Base-by-base conservation (phyloP, 2,113 vertebrate species). In the Protobothrops mucrosquamatus region DNA sequence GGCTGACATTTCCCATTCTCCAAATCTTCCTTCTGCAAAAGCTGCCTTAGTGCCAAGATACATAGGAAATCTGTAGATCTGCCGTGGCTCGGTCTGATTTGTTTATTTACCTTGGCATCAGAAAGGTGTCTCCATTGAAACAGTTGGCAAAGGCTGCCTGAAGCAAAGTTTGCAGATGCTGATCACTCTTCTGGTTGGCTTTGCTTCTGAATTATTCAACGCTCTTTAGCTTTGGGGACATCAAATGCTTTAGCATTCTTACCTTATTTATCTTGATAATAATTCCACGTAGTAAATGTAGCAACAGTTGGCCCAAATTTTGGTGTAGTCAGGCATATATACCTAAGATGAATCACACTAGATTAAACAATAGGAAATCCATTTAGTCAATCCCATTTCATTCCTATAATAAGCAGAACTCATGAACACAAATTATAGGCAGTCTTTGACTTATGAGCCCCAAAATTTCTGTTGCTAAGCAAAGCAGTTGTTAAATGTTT, bases 71-170 rank as follows among this genome's bases (percentile, higher is more conserved):
- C 18, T 11, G 92, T n/a, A 88, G 89, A 12, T 90, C 89, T 39
- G 51, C 64, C 29, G 69, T 86, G 56, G 1, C 12, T 92, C 85
- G 52, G 10, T 34, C 48, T 93, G 3, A 93, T 64, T 2, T 94
- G 23, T 81, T 94, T 96, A 93, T 93, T 94, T 94, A 92, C 91
- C 87, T 93, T 61, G 94, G 91, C 26, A 57, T 87, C 8, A 34
- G 29, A 88, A 52, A 91, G 74, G 74, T 92, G 69, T 92, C 91
- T 89, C 74, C 54, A n/a, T 29, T 85, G 59, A 91, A 57, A 61
- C 12, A 24, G 64, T 64, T 34, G 91, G 15, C 46, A 1, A 2
- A 89, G 4, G 92, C 48, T 95, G 94, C 89, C 39, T 87, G 64
- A 22, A 14, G 26, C 14, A 94, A 81, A 10, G 93, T 92, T 92